phyloP scores from a whole-genome alignment of 2,888 invertebrate genomes.

The Macrosoma leucophasiata region DNA sequence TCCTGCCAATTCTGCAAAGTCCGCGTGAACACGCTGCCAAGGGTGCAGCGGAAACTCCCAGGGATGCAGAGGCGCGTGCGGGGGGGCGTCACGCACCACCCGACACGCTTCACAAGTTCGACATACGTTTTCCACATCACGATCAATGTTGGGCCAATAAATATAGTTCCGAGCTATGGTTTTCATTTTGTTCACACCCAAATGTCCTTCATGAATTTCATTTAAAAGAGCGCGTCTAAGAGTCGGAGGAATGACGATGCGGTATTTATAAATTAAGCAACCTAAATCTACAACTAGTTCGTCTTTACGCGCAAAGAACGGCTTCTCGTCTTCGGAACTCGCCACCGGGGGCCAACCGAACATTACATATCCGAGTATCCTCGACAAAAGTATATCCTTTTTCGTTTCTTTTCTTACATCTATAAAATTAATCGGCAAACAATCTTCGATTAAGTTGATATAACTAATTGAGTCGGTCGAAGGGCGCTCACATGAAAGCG shows the following conservation, averaged over 20 bases:
- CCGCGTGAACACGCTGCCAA: slow-evolving; percentile 24
- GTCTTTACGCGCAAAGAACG: slow-evolving; percentile 3
- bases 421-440: slow-evolving; percentile 4
- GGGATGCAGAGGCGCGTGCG: slow-evolving; percentile 20
- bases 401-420: slow-evolving; percentile 2
- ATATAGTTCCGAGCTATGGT: slow-evolving; percentile 22
- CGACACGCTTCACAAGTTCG: slow-evolving; percentile 23
- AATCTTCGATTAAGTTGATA: slow-evolving; percentile 5
- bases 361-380: background rate
- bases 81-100: slow-evolving; percentile 23
- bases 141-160: slow-evolving; percentile 26
- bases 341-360: slow-evolving; percentile 1
- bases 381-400: slow-evolving; percentile 1
- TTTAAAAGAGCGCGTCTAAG: background rate
- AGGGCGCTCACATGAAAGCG: slow-evolving; percentile 8
- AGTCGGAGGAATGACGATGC: slow-evolving; percentile 4
- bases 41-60: slow-evolving; percentile 23
- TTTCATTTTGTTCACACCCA: slow-evolving; percentile 27
- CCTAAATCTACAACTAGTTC: slow-evolving; percentile 3
- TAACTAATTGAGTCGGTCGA: slow-evolving; percentile 1
- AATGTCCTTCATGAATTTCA: slow-evolving; percentile 16
- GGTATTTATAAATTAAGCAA: slow-evolving; percentile 5
- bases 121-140: slow-evolving; percentile 21
- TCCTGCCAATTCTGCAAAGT: slow-evolving; percentile 20
- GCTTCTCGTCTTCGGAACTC: slow-evolving; percentile 1